Base-by-base conservation (phyloP, 2,888 invertebrate genomes). In the Adelognathus sp. region DNA sequence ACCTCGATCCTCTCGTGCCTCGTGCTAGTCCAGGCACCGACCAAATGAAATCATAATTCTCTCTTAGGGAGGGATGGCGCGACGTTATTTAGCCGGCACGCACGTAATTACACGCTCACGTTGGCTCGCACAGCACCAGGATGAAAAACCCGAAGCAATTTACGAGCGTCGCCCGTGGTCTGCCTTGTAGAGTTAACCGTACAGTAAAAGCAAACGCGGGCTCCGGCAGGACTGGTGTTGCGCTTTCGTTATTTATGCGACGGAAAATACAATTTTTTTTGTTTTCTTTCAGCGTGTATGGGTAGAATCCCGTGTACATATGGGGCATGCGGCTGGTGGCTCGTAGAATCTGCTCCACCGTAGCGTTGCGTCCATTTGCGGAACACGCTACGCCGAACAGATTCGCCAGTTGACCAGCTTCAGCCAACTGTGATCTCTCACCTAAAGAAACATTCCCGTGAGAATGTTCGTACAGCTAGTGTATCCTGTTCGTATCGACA, bases 1-100 rank as follows among this genome's bases (percentile, higher is more conserved):
- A 64, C 56, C 36, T 41, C 41, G 60, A 61, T 52, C 24, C 61
- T 27, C 60, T 69, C 61, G 61, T 16, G 24, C 70, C 21, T 14
- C 66, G 71, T 63, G 39, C 52, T 52, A 39, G 41, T 50, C 39
- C 69, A 33, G n/a, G n/a, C 69, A 39, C 66, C 64, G 52, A 75
- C 79, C 75, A 77, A 82, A 82, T 82, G 81, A 82, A 82, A 82
- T 82, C 82, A 82, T 82, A 82, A 82, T 82, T 82, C 81, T 82
- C 79, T 75, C 81, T 82, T 81, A 82, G 81, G 82, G 75, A 71
- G 81, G 52, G 46, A 36, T 44, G 44, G 36, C 36, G 29, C 36
- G 21, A 79, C 76, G 79, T 82, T 81, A 81, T 82, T 82, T 82
- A 81, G 75, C 79, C 76, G 56, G 79, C 81, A 82, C 79, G 81